Percentiles rank a stretch among this genome's conserved stretches.
These are phyloP conservation scores for Eudyptes chrysolophus DNA, from an alignment of 2,113 vertebrate species.

Conservation along the genomic window DNA sequence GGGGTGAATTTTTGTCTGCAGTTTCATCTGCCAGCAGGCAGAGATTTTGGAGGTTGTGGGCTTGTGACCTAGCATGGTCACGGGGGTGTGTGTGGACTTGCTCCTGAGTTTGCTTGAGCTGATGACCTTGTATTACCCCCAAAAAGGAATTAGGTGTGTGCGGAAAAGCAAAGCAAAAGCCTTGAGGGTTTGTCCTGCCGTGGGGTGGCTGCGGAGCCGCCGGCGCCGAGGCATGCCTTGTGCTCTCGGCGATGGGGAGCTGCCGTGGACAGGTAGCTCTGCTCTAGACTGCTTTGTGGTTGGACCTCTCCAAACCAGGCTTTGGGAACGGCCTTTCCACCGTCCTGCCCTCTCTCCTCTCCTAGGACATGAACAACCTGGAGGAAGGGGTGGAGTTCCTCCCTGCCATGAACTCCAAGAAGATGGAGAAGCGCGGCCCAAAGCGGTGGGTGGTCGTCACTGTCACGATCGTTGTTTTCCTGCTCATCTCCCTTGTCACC, in stretches of 20 bases:
- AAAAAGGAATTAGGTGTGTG: not conserved
- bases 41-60: not conserved
- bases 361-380: conserved; percentile 73
- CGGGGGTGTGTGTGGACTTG: no score
- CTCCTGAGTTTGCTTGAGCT: not conserved
- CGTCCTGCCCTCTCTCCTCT: not conserved
- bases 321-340: not conserved
- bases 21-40: not conserved
- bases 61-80: not conserved
- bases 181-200: not conserved
- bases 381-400: conserved; percentile 81
- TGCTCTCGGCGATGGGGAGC: not conserved
- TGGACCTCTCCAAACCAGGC: not conserved
- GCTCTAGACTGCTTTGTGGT: not conserved
- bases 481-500: conserved; percentile 43
- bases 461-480: not conserved
- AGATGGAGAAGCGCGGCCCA: conserved; percentile 74
- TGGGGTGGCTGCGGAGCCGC: not conserved
- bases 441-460: conserved; percentile 41
- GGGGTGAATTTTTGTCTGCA: not conserved
- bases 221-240: accelerated
- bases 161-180: not conserved
- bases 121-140: not conserved
- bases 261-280: accelerated
- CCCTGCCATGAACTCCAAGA: conserved; percentile 75